A percentile compares a stretch with the other conserved stretches of the same genome.
Evolutionary conservation across 1,140 invertebrate species (phyloP).

Genomic region (Aphelinus certus): DNA sequence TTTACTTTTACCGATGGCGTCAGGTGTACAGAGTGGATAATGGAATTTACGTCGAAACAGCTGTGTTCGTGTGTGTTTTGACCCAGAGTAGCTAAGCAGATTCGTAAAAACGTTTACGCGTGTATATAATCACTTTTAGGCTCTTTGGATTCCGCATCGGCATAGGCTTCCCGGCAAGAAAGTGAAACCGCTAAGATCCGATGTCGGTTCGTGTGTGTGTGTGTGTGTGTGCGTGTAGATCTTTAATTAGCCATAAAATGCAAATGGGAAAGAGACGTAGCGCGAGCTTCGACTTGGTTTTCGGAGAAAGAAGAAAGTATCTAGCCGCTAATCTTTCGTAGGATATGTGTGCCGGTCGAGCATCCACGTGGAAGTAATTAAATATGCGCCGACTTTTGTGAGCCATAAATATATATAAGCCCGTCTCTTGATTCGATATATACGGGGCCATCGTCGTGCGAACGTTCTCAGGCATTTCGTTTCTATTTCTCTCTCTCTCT

Average conservation of each 20-base stretch:
- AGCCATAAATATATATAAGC: background rate
- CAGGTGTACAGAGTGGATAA: too few species aligned
- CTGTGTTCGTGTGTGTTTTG: too few species aligned
- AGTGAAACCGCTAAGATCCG: constrained; percentile 7
- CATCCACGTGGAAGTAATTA: constrained; percentile 15
- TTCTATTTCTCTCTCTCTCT: too few species aligned
- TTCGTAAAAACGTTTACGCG: too few species aligned
- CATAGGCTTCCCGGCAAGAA: background rate
- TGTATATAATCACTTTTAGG: too few species aligned
- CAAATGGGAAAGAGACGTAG: background rate
- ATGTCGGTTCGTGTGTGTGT: background rate
- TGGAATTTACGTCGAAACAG: too few species aligned
- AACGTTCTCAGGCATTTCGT: too few species aligned
- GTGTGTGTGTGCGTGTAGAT: background rate
- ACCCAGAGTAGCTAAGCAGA: too few species aligned
- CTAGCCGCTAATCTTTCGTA: background rate
- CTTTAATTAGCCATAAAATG: constrained; percentile 6
- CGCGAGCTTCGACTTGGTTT: background rate
- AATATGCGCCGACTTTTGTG: constrained; percentile 3
- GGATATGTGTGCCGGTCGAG: background rate
- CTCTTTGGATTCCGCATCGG: too few species aligned
- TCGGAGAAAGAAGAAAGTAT: constrained; percentile 10
- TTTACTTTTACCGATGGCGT: too few species aligned
- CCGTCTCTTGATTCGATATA: too few species aligned
- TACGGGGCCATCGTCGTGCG: too few species aligned